Evolutionary conservation across 1,140 invertebrate genomes (phyloP).

Genomic region (Orchesella cincta): DNA sequence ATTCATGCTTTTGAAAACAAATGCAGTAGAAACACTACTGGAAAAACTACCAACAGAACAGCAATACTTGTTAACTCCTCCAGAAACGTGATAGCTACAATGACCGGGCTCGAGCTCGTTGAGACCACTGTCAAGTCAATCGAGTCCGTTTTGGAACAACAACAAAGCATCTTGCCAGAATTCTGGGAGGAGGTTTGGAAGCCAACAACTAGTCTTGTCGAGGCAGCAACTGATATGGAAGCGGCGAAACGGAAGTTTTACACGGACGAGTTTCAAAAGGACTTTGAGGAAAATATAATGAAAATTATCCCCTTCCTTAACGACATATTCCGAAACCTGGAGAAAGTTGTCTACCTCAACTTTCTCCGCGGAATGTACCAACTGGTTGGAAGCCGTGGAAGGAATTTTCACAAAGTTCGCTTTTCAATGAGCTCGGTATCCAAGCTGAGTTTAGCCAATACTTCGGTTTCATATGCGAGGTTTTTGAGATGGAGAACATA

Average conservation of each 20-base stretch:
- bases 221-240: not conserved
- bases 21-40: too few relatives aligned
- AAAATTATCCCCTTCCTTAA: not conserved
- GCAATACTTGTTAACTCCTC: not conserved
- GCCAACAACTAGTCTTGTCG: not conserved
- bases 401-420: too few relatives aligned
- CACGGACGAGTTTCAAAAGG: too few relatives aligned
- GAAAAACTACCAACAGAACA: not conserved
- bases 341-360: too few relatives aligned
- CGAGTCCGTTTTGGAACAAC: not conserved
- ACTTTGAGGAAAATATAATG: not conserved
- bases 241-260: not conserved
- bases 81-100: not conserved
- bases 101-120: not conserved
- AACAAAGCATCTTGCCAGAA: not conserved
- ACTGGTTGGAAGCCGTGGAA: too few relatives aligned
- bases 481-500: too few relatives aligned
- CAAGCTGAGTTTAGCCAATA: too few relatives aligned
- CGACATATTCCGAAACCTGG: not conserved
- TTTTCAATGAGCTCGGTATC: too few relatives aligned
- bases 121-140: not conserved
- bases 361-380: too few relatives aligned
- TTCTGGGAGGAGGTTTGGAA: not conserved
- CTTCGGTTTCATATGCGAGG: too few relatives aligned
- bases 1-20: not conserved